Percentiles rank a stretch among this genome's conserved stretches.
Evolutionary conservation across 1,140 invertebrate species (phyloP).

Genomic region (Drosophila dunni): DNA sequence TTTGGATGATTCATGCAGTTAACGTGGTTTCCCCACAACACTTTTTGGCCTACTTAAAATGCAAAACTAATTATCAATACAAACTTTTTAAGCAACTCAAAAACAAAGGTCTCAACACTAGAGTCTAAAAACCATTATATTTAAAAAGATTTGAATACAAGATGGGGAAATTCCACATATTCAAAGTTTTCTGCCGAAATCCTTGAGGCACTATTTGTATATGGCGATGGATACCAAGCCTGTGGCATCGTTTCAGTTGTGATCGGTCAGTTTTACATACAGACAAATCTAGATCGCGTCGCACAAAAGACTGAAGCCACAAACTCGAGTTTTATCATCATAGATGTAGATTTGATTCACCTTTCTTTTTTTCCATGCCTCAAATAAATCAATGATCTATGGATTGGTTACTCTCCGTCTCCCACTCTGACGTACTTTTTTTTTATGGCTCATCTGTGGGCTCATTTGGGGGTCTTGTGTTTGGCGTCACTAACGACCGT

Average conservation of each 20-base stretch:
- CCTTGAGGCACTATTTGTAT: conserved; percentile 30
- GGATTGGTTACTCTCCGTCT: neutral
- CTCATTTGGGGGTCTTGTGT: conserved; percentile 30
- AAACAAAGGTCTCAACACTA: conserved; percentile 40
- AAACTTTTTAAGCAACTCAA: conserved; percentile 24
- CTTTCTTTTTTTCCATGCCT: conserved; percentile 12
- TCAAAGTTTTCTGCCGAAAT: conserved; percentile 31
- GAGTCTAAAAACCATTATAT: conserved; percentile 12
- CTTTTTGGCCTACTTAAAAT: conserved; percentile 71
- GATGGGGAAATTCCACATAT: conserved; percentile 36
- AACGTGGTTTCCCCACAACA: conserved; percentile 68
- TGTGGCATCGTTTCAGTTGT: neutral
- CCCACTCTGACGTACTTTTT: neutral
- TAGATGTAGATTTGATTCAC: neutral
- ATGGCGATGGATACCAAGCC: conserved; percentile 1
- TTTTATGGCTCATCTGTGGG: conserved; percentile 26
- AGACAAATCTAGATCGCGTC: neutral
- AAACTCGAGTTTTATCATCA: neutral
- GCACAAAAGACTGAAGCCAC: conserved; percentile 1
- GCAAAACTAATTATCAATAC: conserved; percentile 48
- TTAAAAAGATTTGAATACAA: conserved; percentile 21
- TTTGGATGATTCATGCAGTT: conserved; percentile 57
- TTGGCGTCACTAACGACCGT: conserved; percentile 71
- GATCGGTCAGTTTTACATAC: neutral
- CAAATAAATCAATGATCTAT: conserved; percentile 11